Evolutionary conservation across 2,113 vertebrate genomes (phyloP).

Genomic region (Carettochelys insculpta): DNA sequence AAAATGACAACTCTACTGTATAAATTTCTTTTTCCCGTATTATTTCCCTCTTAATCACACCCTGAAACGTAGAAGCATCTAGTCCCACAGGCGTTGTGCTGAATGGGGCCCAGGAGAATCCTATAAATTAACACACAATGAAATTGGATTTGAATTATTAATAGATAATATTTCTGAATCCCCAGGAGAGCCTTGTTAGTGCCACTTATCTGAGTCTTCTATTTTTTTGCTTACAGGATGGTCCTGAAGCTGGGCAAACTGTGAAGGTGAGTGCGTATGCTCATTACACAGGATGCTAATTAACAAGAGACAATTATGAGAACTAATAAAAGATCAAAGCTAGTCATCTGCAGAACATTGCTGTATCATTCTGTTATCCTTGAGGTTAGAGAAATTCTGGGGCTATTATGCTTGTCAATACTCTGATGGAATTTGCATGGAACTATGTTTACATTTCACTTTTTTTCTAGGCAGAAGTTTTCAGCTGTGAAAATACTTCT

Average conservation of each 20-base stretch:
- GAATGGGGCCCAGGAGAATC: slow-evolving; percentile 36
- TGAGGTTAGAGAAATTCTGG: slow-evolving; percentile 58
- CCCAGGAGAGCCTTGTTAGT: slow-evolving; percentile 45
- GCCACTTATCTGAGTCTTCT: slow-evolving; percentile 62
- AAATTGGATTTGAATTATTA: slow-evolving; percentile 82
- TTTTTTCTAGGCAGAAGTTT: slow-evolving; percentile 12
- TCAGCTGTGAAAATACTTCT: background rate
- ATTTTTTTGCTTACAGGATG: slow-evolving; percentile 80
- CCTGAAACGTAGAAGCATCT: slow-evolving; percentile 34
- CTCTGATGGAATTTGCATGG: slow-evolving; percentile 47
- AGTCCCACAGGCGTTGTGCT: background rate
- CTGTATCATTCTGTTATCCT: slow-evolving; percentile 56
- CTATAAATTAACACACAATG: slow-evolving; percentile 66
- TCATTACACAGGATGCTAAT: slow-evolving; percentile 73
- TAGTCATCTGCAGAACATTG: slow-evolving; percentile 51
- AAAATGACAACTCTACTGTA: slow-evolving; percentile 17
- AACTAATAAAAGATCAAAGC: slow-evolving; percentile 71
- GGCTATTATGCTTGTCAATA: slow-evolving; percentile 51
- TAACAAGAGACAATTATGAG: slow-evolving; percentile 68
- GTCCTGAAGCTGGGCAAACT: slow-evolving; percentile 92
- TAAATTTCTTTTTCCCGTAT: slow-evolving; percentile 30
- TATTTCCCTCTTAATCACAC: slow-evolving; percentile 33
- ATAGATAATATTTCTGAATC: slow-evolving; percentile 74
- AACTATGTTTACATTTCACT: slow-evolving; percentile 47
- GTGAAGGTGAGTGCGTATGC: slow-evolving; percentile 91